Evolutionary conservation across 2,113 vertebrate species (phyloP), one percentile per base, ranked within the genome.

Genomic region (Stercorarius parasiticus): DNA sequence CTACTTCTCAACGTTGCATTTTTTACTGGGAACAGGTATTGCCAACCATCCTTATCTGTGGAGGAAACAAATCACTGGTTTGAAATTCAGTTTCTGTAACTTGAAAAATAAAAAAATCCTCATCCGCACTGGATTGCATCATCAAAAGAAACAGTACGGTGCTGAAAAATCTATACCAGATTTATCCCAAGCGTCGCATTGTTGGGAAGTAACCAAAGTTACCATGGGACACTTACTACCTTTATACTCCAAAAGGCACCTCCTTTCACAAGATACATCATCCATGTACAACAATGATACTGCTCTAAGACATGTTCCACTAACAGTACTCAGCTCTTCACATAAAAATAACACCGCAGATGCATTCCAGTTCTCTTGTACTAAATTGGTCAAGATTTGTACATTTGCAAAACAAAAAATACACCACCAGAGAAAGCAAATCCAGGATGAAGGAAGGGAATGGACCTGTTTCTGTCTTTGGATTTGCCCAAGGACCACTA

Each of bases 11-110:
- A 93, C 23, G 95, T 73, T 6, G 98, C 95, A 64, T 99, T 98
- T 95, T 98, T 98, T 25, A 99, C 98, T 19, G 97, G 97, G 81
- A 99, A 99, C 64, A 99, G 96, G 84, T 99, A 99, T 34, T 97
- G 97, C 84, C 98, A 98, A 49, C 98, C 98, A 69, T 98, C 98
- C 76, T 96, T 97, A 89, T 97, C 99, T 99, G 78, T 38, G 16
- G 83, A 97, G n/a, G 45, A 95, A 90, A 81, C 70, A 94, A 79
- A 81, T 5, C 9, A 71, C 1, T 61, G 20, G 47, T 36, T 36
- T 72, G 65, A 82, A 72, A 80, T 9, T 58, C 23, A 64, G n/a
- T 64, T 79, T 78, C 50, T 64, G 0, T 20, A 29, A 43, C 47
- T 42, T 1, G 1, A 30, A 69, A 92, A 69, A 71, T 27, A 26